Evolutionary conservation across 1,140 invertebrate genomes (phyloP).

Genomic region (Hyphantria cunea): DNA sequence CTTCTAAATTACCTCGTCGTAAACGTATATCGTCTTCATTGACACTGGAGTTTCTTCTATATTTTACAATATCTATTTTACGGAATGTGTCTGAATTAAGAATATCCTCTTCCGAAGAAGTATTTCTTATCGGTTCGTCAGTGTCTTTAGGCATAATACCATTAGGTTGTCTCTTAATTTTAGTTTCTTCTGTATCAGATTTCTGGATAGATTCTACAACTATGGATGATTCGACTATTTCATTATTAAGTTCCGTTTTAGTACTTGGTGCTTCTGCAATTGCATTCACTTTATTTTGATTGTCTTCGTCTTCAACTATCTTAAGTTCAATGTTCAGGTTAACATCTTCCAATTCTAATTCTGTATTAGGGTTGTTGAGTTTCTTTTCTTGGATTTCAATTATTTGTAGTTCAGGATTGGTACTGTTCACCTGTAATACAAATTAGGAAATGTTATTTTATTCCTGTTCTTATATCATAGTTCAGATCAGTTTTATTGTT

Average conservation of each 20-base stretch:
- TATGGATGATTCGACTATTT: slow-evolving; percentile 13
- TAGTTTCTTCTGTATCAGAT: slow-evolving; percentile 20
- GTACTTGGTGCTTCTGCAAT: slow-evolving; percentile 18
- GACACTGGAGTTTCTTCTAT: slow-evolving; percentile 74
- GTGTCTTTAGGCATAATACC: slow-evolving; percentile 24
- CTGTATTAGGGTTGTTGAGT: slow-evolving; percentile 34
- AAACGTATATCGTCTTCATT: slow-evolving; percentile 72
- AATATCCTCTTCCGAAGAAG: slow-evolving; percentile 58
- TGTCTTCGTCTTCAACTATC: slow-evolving; percentile 75
- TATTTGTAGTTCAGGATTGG: slow-evolving; percentile 53
- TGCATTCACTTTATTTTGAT: slow-evolving; percentile 28
- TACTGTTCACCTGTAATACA: slow-evolving; percentile 47
- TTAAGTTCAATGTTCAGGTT: slow-evolving; percentile 76
- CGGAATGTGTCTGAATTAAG: slow-evolving; percentile 54
- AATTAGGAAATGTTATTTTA: neutral
- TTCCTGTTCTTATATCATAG: neutral
- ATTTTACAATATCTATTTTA: slow-evolving; percentile 69
- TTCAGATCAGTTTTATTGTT: too few relatives aligned
- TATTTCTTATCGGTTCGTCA: slow-evolving; percentile 9
- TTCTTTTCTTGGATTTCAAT: slow-evolving; percentile 49
- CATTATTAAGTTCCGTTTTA: slow-evolving; percentile 19
- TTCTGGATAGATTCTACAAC: slow-evolving; percentile 25
- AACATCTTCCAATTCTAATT: slow-evolving; percentile 63
- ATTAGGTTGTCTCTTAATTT: slow-evolving; percentile 30
- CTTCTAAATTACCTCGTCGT: slow-evolving; percentile 71